Conservation (phyloP, 2,888 invertebrate genomes). For the Aleiodes alternator region DNA sequence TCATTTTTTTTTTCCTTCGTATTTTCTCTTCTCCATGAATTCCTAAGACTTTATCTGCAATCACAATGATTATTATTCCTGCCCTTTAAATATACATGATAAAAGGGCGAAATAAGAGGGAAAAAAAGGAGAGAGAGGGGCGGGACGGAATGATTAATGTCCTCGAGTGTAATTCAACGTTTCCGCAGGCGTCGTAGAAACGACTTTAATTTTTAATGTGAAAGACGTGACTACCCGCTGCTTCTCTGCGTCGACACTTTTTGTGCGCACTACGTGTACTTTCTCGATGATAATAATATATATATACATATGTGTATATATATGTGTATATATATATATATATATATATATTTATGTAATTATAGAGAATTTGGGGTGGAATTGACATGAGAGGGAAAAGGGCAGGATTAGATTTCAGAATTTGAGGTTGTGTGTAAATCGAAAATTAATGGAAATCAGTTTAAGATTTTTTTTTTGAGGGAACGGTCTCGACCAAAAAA, state of each 20-base stretch:
- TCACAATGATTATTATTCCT: conserved; percentile 12
- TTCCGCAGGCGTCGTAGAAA: conserved; percentile 32
- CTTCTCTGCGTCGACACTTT: conserved; percentile 33
- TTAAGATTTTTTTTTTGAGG: no score
- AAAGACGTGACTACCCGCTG: conserved; percentile 26
- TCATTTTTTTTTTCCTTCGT: no score
- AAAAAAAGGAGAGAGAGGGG: neutral
- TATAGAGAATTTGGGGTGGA: no score
- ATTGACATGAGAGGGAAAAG: no score
- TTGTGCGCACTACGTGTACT: conserved; percentile 25
- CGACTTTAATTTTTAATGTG: conserved; percentile 44
- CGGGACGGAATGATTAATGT: conserved; percentile 36
- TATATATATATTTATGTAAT: neutral
- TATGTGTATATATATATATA: neutral
- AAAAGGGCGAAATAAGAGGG: neutral
- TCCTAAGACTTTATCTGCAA: neutral
- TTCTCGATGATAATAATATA: neutral
- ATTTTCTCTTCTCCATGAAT: no score
- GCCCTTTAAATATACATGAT: conserved; percentile 5
- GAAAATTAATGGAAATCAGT: no score
- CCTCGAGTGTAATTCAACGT: conserved; percentile 41
- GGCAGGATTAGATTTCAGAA: no score
- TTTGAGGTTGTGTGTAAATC: no score
- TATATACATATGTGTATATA: neutral
- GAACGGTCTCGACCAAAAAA: no score